phyloP scores from a whole-genome alignment of 2,888 invertebrate species.

The Pyrochroa serraticornis region DNA sequence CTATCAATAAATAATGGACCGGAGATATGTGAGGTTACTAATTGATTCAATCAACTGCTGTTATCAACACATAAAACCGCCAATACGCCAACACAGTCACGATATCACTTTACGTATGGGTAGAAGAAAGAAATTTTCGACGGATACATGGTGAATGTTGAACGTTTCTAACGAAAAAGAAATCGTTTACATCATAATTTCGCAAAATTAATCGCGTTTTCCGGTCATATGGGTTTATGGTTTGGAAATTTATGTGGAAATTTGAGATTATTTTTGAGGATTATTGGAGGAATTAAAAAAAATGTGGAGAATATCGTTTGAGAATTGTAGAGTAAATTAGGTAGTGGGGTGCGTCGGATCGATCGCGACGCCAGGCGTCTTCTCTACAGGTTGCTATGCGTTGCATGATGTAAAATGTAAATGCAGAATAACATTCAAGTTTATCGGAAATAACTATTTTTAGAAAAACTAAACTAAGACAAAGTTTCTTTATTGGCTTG shows the following conservation, averaged over 20 bases:
- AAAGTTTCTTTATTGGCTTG: neutral
- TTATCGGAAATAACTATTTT: slow-evolving; percentile 1
- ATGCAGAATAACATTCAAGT: slow-evolving; percentile 1
- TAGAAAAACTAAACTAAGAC: neutral
- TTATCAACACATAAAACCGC: slow-evolving; percentile 16
- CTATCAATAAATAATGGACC: slow-evolving; percentile 13
- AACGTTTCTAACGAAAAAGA: slow-evolving; percentile 19
- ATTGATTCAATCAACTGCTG: slow-evolving; percentile 7
- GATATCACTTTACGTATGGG: neutral
- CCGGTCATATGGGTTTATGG: neutral
- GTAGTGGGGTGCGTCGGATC: slow-evolving; percentile 21
- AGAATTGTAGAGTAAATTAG: slow-evolving; percentile 10
- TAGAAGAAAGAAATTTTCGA: slow-evolving; percentile 7
- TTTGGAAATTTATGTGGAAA: neutral
- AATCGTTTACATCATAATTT: slow-evolving; percentile 9
- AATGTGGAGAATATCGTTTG: neutral
- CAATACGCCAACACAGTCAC: slow-evolving; percentile 11
- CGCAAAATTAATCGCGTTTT: neutral
- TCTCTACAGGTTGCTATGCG: slow-evolving; percentile 32
- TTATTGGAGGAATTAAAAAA: neutral
- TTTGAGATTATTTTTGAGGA: neutral
- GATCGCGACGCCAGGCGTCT: slow-evolving; percentile 29
- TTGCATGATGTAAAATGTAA: neutral
- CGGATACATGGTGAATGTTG: slow-evolving; percentile 18
- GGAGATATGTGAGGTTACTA: slow-evolving; percentile 16